Base-by-base conservation (phyloP, 2,888 invertebrate genomes). In the Nomada goodeniana region DNA sequence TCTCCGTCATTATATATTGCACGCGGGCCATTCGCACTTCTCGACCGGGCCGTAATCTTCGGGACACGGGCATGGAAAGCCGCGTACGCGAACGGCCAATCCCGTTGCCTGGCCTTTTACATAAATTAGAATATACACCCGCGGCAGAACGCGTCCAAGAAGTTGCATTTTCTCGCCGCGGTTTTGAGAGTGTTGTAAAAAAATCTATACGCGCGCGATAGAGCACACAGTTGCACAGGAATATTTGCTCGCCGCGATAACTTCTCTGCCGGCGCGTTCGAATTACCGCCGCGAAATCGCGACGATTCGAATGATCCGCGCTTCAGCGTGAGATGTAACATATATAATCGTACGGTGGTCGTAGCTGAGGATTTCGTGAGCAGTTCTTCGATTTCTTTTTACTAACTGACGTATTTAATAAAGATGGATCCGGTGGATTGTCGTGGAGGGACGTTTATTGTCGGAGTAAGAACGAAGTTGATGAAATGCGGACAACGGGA, bases 121-220 rank as follows among this genome's bases (percentile, higher is more conserved):
- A 83, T 83, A 83, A 83, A 83, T 83, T 83, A 82, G 75, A 82
- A 75, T 73, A 79, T 69, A 63, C 72, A 67, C 75, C 52, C 50
- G 70, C 70, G 72, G 68, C 72, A 29, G 65, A 72, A 65, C 57
- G 47, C 73, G 65, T 71, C 81, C 47, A 77, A 73, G 75, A 64
- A 69, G 60, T 82, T 44, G 59, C 70, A 57, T 74, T 78, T 82
- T 65, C 78, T 61, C 71, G 64, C 50, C 47, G 52, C 57, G 61
- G 71, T 71, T 73, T 80, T 61, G 76, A 73, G 76, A 65, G 68
- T 65, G 55, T 76, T 20, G 7, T 26, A 52, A 76, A 70, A 26
- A 64, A 64, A 57, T 42, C 23, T 36, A n/a, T 29, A 44, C 13
- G 42, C 42, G 47, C 47, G 20, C 57, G 50, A 2, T 26, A 15